Conservation (phyloP, 2,888 invertebrate species). For the Furcula furcula region DNA sequence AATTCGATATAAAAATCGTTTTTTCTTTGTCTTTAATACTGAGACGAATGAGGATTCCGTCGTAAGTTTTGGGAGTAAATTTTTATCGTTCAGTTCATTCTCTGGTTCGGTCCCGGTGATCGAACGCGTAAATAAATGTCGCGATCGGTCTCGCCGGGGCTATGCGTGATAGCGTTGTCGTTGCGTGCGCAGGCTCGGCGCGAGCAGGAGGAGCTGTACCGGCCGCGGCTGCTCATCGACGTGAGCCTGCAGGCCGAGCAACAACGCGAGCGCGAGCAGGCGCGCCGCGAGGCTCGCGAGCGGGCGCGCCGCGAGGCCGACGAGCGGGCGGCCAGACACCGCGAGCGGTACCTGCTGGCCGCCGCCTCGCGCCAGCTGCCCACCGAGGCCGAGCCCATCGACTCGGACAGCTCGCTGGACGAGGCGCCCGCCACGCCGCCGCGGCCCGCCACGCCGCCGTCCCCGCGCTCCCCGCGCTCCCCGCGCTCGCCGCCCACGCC, state of each 20-base stretch:
- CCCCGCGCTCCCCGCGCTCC: neutral
- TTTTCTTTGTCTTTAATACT: too few species aligned
- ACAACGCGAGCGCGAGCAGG: constrained; percentile 82
- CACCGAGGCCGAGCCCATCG: constrained; percentile 87
- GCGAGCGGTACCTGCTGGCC: constrained; percentile 77
- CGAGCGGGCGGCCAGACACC: constrained; percentile 57
- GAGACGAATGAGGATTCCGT: too few species aligned
- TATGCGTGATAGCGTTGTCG: constrained; percentile 1
- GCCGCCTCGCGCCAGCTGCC: constrained; percentile 84
- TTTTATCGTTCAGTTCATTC: too few species aligned
- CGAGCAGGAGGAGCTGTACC: constrained; percentile 92
- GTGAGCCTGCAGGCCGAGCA: constrained; percentile 83
- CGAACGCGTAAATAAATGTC: neutral
- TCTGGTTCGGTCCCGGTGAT: too few species aligned
- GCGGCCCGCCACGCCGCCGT: constrained; percentile 5
- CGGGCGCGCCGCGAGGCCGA: constrained; percentile 46
- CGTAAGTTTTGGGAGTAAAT: too few species aligned
- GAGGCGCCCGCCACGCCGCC: constrained; percentile 17
- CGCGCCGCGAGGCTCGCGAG: constrained; percentile 50
- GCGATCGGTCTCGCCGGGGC: constrained; percentile 8
- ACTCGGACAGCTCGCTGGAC: constrained; percentile 76
- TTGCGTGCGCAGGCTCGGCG: constrained; percentile 42
- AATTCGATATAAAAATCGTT: too few species aligned
- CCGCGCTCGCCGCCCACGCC: neutral
- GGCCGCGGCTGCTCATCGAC: constrained; percentile 90